A percentile compares a stretch with the other conserved stretches of the same genome.
Evolutionary conservation across 2,888 invertebrate genomes (phyloP).

Genomic region (Dilophus febrilis): DNA sequence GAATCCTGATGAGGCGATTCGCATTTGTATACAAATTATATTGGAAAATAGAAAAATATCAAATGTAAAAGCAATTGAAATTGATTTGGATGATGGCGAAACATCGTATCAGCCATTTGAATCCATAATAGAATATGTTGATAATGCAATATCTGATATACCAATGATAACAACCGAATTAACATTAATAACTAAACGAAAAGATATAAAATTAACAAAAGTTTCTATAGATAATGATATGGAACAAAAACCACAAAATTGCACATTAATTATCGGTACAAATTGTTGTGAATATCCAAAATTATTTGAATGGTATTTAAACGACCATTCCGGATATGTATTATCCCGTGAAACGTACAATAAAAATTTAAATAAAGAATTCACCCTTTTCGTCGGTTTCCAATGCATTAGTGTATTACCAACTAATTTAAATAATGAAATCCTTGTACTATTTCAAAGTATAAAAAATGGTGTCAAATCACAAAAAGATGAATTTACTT

Average conservation of each 20-base stretch:
- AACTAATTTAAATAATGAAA: constrained; percentile 18
- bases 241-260: constrained; percentile 25
- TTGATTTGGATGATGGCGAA: constrained; percentile 35
- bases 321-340: constrained; percentile 39
- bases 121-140: constrained; percentile 37
- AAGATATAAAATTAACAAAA: constrained; percentile 14
- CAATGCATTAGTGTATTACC: constrained; percentile 19
- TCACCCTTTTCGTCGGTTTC: constrained; percentile 17
- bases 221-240: constrained; percentile 46
- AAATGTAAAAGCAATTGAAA: constrained; percentile 44
- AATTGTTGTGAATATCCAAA: constrained; percentile 15
- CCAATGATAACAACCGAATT: constrained; percentile 53
- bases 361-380: constrained; percentile 31
- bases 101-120: too few relatives aligned
- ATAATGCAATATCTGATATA: constrained; percentile 43
- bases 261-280: constrained; percentile 21
- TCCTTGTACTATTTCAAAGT: constrained; percentile 23
- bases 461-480: constrained; percentile 3
- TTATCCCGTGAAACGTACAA: constrained; percentile 40
- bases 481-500: not conserved
- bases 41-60: constrained; percentile 49
- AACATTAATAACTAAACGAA: constrained; percentile 30
- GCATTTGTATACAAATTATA: constrained; percentile 48
- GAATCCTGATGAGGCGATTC: constrained; percentile 32
- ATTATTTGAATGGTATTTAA: constrained; percentile 30